Conservation (phyloP, 2,888 invertebrate genomes). For the Idaea biselata region DNA sequence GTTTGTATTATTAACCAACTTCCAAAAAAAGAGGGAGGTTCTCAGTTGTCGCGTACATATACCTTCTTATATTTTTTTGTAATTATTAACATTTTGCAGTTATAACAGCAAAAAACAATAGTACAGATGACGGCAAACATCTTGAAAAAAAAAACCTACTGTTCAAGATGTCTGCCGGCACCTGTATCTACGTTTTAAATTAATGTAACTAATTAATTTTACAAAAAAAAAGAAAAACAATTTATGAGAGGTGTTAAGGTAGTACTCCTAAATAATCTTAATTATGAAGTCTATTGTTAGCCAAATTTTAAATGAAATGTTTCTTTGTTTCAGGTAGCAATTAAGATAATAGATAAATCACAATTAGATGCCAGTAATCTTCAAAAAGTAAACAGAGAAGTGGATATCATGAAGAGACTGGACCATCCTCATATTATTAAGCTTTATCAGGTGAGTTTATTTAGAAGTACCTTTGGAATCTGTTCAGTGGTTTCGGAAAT, state of each 20-base stretch:
- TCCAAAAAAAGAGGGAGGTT: too few relatives aligned
- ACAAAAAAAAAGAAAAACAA: background rate
- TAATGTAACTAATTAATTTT: background rate
- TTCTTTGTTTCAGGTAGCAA: conserved; percentile 89
- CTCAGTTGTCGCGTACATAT: too few relatives aligned
- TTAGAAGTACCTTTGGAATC: too few relatives aligned
- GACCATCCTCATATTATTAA: conserved; percentile 99
- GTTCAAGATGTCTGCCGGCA: too few relatives aligned
- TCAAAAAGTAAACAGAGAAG: conserved; percentile 97
- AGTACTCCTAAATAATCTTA: background rate
- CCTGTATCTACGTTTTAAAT: background rate
- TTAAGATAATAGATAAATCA: conserved; percentile 97
- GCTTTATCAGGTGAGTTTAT: conserved; percentile 91
- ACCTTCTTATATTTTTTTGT: too few relatives aligned
- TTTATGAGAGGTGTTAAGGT: background rate
- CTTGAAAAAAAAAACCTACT: too few relatives aligned
- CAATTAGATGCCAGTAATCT: conserved; percentile 94
- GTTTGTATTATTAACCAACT: too few relatives aligned
- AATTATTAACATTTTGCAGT: background rate
- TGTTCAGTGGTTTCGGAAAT: too few relatives aligned
- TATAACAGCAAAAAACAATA: background rate
- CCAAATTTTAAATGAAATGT: background rate
- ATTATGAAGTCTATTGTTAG: background rate
- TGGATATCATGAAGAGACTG: conserved; percentile 97
- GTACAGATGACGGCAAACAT: too few relatives aligned